Percentiles rank a stretch among this genome's conserved stretches.
phyloP scores from a whole-genome alignment of 2,113 vertebrate genomes.

The Carettochelys insculpta region DNA sequence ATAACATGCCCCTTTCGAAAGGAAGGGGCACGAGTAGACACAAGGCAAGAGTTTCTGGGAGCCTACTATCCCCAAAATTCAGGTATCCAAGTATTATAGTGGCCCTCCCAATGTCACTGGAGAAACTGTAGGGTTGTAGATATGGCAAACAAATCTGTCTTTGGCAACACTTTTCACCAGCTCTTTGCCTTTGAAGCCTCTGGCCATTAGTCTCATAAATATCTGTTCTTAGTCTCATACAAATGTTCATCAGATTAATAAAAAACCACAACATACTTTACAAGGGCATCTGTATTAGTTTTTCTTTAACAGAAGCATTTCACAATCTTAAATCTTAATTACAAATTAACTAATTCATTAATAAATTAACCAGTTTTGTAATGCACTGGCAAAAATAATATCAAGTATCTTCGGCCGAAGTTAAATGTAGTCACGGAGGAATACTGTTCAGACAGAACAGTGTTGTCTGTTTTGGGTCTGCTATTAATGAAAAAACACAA shows the following conservation, averaged over 20 bases:
- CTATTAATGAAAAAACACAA: background rate
- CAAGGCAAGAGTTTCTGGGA: background rate
- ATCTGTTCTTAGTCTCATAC: no score
- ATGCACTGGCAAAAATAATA: accelerated
- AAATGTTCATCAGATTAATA: background rate
- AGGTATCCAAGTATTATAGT: background rate
- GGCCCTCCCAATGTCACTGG: background rate
- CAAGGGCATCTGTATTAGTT: background rate
- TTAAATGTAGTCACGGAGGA: background rate
- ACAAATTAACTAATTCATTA: background rate
- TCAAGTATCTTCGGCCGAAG: background rate
- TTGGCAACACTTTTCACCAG: background rate
- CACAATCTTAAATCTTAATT: background rate
- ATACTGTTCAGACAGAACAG: background rate
- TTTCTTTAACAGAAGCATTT: background rate
- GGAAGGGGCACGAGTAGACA: no score
- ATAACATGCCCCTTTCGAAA: no score
- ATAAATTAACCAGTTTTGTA: background rate
- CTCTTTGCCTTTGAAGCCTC: background rate
- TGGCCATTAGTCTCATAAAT: background rate
- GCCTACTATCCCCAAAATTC: background rate
- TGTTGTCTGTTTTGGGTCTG: background rate
- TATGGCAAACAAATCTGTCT: background rate
- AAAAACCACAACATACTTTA: background rate
- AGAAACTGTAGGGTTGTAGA: background rate